Conservation (phyloP, 1,140 invertebrate species). For the Samia ricini region DNA sequence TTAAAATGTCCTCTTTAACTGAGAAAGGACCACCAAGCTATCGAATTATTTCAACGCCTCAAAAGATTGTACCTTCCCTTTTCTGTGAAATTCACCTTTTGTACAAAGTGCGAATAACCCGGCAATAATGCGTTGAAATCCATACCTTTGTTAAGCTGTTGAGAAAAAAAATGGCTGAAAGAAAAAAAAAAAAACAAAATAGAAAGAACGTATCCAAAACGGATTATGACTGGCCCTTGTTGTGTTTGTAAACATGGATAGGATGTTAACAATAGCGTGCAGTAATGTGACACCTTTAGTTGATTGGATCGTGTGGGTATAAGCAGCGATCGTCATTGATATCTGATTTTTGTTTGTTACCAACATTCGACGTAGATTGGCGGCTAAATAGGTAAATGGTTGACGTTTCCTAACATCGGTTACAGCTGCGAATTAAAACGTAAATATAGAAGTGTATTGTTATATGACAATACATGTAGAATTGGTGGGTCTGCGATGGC, state of each 20-base stretch:
- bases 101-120: constrained; percentile 56
- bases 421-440: constrained; percentile 49
- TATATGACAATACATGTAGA: constrained; percentile 1
- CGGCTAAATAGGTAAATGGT: constrained; percentile 66
- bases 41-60: constrained; percentile 51
- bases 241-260: constrained; percentile 74
- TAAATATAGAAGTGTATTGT: too few species aligned
- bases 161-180: constrained; percentile 60
- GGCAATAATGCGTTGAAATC: constrained; percentile 73
- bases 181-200: constrained; percentile 64
- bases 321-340: constrained; percentile 66
- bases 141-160: constrained; percentile 53
- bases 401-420: constrained; percentile 54
- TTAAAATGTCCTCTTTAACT: constrained; percentile 54
- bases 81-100: constrained; percentile 57
- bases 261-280: constrained; percentile 43
- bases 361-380: constrained; percentile 42
- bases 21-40: constrained; percentile 58
- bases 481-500: neutral
- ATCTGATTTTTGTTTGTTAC: constrained; percentile 54
- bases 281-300: constrained; percentile 71
- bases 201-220: constrained; percentile 64
- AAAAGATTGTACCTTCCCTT: constrained; percentile 52
- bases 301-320: constrained; percentile 49
- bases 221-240: constrained; percentile 75